Evolutionary conservation across 2,888 invertebrate species (phyloP).

Genomic region (Eristalinus aeneus): DNA sequence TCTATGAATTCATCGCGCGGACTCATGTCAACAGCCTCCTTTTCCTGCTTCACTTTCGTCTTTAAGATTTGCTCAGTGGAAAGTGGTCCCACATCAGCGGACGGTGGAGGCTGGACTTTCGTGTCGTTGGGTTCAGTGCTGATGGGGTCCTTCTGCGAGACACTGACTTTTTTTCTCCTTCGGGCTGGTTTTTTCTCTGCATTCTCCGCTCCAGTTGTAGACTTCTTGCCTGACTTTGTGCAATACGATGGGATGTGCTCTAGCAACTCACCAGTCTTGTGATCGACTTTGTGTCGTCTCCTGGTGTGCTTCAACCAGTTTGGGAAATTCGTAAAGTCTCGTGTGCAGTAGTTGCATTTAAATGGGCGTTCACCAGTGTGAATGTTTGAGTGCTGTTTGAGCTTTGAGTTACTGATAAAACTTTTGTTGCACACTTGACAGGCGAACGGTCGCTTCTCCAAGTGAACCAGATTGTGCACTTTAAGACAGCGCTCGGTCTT

Average conservation of each 20-base stretch:
- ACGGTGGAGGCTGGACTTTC: conserved; percentile 13
- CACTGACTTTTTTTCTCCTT: conserved; percentile 66
- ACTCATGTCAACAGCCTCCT: conserved; percentile 9
- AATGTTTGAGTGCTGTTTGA: conserved; percentile 84
- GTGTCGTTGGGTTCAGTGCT: conserved; percentile 16
- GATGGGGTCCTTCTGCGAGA: conserved; percentile 26
- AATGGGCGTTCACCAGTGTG: conserved; percentile 83
- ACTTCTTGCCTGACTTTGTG: conserved; percentile 76
- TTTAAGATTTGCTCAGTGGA: conserved; percentile 72
- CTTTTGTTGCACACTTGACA: conserved; percentile 83
- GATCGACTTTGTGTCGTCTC: conserved; percentile 82
- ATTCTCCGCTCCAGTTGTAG: conserved; percentile 72
- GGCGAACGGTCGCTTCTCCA: conserved; percentile 82
- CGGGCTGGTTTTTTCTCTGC: conserved; percentile 53
- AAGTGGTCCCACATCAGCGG: conserved; percentile 14
- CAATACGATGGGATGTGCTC: conserved; percentile 80
- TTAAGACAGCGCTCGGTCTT: conserved; percentile 83
- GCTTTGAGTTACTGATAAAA: conserved; percentile 83
- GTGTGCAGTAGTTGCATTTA: conserved; percentile 83
- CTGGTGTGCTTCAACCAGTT: conserved; percentile 84
- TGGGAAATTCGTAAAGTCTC: conserved; percentile 83
- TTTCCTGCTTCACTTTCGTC: conserved; percentile 72
- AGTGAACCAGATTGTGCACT: conserved; percentile 83
- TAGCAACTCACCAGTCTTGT: conserved; percentile 80
- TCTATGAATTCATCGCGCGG: conserved; percentile 74